These are phyloP conservation scores for Clamator glandarius DNA, from an alignment of 2,797 vertebrate species.

Conservation along the genomic window DNA sequence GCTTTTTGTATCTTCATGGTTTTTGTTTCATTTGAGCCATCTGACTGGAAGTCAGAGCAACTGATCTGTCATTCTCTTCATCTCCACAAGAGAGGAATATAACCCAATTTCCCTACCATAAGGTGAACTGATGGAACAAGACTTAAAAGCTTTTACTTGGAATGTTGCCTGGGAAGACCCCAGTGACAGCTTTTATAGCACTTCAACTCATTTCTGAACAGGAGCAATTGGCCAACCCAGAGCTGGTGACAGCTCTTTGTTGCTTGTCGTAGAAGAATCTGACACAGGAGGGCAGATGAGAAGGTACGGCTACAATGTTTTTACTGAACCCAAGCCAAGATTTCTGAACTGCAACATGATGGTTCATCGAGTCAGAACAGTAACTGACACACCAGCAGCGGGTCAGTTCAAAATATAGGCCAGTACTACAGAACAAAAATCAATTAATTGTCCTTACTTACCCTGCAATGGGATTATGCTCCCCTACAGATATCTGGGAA, in stretches of 20 bases:
- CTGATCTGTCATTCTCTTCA: neutral
- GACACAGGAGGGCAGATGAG: neutral
- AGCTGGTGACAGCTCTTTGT: constrained; percentile 4
- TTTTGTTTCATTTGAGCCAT: neutral
- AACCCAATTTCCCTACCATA: constrained; percentile 16
- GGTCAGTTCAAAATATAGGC: neutral
- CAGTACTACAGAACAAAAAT: neutral
- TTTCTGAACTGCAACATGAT: neutral
- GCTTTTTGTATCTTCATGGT: neutral
- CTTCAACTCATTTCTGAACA: neutral
- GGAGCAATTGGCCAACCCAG: neutral
- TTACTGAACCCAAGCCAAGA: neutral
- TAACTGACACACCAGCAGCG: neutral
- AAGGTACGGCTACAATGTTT: neutral
- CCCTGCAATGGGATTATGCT: neutral
- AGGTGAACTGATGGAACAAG: constrained; percentile 4
- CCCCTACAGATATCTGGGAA: neutral
- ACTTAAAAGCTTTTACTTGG: constrained; percentile 40
- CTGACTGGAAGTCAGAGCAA: neutral
- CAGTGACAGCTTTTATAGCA: constrained; percentile 5
- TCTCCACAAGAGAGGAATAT: constrained; percentile 8
- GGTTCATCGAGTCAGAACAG: neutral
- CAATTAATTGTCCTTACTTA: neutral
- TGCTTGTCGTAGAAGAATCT: neutral
- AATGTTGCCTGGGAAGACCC: constrained; percentile 17